phyloP scores from a whole-genome alignment of 2,113 vertebrate genomes.

The Tympanuchus pallidicinctus region DNA sequence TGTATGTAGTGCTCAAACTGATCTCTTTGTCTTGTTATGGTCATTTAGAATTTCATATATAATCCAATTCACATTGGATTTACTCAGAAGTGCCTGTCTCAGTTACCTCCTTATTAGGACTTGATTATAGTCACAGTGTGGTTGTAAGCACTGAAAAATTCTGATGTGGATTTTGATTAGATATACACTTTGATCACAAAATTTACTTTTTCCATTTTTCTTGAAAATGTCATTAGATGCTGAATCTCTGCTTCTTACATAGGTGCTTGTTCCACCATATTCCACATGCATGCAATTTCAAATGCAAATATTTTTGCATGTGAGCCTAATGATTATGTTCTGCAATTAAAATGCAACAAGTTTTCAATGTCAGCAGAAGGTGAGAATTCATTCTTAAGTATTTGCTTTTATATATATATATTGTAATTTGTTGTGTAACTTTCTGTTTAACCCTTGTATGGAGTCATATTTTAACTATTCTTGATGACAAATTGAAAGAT shows the following conservation, averaged over 20 bases:
- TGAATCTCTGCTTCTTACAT: not conserved
- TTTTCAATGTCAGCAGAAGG: not conserved
- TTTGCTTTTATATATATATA: not conserved
- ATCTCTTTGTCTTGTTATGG: not conserved
- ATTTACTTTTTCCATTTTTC: not conserved
- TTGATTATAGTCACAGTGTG: not conserved
- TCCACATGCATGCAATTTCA: not conserved
- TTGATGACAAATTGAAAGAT: not conserved
- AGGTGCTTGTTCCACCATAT: not conserved
- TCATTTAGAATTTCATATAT: not conserved
- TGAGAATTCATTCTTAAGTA: not conserved
- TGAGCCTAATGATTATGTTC: not conserved
- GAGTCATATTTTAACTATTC: not conserved
- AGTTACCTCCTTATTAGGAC: not conserved
- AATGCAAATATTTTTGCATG: not conserved
- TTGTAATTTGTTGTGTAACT: not conserved
- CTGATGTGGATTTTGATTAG: rapidly evolving
- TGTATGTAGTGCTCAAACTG: not conserved
- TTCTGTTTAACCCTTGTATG: not conserved
- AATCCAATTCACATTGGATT: not conserved
- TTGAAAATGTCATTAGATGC: not conserved
- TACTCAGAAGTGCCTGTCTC: not conserved
- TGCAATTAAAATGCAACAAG: not conserved
- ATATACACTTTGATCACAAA: not conserved
- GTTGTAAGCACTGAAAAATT: not conserved